These are phyloP conservation scores for Catocala nupta DNA, from an alignment of 2,888 invertebrate genomes.

Conservation along the genomic window DNA sequence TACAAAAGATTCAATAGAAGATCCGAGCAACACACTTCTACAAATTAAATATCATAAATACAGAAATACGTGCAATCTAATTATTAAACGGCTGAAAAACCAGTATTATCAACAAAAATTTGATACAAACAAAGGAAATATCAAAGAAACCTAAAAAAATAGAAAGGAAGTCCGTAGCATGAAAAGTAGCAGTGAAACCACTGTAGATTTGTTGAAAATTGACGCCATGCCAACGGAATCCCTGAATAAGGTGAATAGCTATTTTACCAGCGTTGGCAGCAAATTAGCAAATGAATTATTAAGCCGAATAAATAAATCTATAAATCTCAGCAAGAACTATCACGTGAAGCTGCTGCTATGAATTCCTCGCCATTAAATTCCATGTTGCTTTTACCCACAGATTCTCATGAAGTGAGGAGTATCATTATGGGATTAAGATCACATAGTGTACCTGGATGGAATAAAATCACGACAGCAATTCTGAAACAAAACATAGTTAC, in stretches of 20 bases:
- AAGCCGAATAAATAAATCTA: background rate
- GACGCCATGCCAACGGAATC: background rate
- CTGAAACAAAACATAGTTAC: background rate
- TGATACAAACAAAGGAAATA: background rate
- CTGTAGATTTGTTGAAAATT: background rate
- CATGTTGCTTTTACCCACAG: background rate
- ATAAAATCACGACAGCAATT: slow-evolving; percentile 4
- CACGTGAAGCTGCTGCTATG: background rate
- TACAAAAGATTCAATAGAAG: background rate
- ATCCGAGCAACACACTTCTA: background rate
- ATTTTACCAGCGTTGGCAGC: background rate
- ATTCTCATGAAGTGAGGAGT: slow-evolving; percentile 1
- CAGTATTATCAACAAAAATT: slow-evolving; percentile 2
- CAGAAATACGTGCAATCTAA: background rate
- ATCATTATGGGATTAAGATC: background rate
- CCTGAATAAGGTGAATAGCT: slow-evolving; percentile 3
- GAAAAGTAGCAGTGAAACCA: background rate
- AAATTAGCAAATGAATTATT: background rate
- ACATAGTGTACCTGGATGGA: slow-evolving; percentile 7
- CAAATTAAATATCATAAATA: background rate
- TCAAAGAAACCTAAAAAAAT: slow-evolving; percentile 1
- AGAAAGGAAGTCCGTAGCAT: background rate
- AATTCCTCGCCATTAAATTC: too few relatives aligned
- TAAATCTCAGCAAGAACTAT: background rate
- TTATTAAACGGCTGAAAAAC: background rate